Conservation (phyloP, 2,888 invertebrate genomes). For the Mayetiola destructor region DNA sequence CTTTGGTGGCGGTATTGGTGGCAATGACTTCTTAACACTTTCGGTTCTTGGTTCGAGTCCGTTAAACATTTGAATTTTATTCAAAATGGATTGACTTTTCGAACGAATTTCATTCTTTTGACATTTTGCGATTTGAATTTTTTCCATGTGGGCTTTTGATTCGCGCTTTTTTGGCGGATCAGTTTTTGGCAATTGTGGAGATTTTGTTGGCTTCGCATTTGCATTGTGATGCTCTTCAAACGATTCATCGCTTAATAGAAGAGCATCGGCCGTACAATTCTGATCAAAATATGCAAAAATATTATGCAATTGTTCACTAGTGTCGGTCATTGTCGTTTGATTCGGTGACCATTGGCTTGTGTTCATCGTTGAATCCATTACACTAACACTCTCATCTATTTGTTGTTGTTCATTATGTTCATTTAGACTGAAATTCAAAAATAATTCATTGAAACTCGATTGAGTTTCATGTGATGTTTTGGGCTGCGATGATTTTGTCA, state of each 20-base stretch:
- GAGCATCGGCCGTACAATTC: constrained; percentile 10
- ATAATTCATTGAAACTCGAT: background rate
- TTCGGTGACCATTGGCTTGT: background rate
- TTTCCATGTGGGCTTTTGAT: background rate
- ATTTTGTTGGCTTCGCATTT: background rate
- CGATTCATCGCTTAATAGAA: constrained; percentile 1
- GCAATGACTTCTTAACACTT: background rate
- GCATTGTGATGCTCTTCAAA: background rate
- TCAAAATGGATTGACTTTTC: constrained; percentile 5
- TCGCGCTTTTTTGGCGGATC: background rate
- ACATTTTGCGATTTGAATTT: background rate
- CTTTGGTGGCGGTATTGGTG: background rate
- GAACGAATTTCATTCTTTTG: background rate
- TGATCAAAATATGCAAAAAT: constrained; percentile 16
- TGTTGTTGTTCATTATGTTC: background rate
- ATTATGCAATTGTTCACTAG: constrained; percentile 13
- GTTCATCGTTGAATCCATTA: background rate
- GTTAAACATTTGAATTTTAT: background rate
- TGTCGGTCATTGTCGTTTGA: background rate
- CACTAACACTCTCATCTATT: background rate
- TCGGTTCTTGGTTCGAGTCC: background rate
- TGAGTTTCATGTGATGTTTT: constrained; percentile 10
- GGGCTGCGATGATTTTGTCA: background rate
- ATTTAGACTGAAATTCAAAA: background rate
- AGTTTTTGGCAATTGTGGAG: background rate